Conservation (phyloP, 2,797 vertebrate genomes). For the Sebastes hubbsi region DNA sequence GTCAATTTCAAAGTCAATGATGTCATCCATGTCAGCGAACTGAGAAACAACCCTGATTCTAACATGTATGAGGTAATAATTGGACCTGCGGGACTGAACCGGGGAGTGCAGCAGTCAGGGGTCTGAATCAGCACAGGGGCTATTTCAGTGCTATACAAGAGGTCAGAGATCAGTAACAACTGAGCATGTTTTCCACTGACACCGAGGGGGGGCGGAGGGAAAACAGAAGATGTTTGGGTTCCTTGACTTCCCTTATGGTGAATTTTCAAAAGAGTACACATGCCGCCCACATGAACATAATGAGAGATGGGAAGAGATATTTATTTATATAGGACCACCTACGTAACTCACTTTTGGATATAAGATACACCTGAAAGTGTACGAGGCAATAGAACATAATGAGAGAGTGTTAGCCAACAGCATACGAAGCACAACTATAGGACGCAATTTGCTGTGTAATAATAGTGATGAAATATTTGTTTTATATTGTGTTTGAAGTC, state of each 20-base stretch:
- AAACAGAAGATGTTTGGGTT: slow-evolving; percentile 2
- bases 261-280: background rate
- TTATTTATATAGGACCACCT: slow-evolving; percentile 3
- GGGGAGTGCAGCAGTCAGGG: slow-evolving; percentile 8
- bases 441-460: background rate
- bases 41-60: slow-evolving; percentile 9
- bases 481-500: slow-evolving; percentile 18
- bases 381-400: slow-evolving; percentile 14
- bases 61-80: slow-evolving; percentile 51
- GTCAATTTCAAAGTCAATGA: slow-evolving; percentile 24
- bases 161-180: slow-evolving; percentile 46
- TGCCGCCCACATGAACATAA: slow-evolving; percentile 1
- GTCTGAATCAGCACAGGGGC: slow-evolving; percentile 38
- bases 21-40: slow-evolving; percentile 25
- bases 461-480: slow-evolving; percentile 22
- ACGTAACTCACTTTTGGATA: background rate
- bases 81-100: slow-evolving; percentile 35
- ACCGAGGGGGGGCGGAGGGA: background rate
- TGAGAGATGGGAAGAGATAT: slow-evolving; percentile 2
- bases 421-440: background rate
- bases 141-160: slow-evolving; percentile 42
- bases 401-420: background rate
- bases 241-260: slow-evolving; percentile 11
- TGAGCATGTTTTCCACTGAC: slow-evolving; percentile 45
- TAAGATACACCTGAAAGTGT: background rate